Percentiles rank a stretch among this genome's conserved stretches.
These are phyloP conservation scores for Hydroisotoma schaefferi DNA, from an alignment of 2,888 invertebrate genomes.

Conservation along the genomic window DNA sequence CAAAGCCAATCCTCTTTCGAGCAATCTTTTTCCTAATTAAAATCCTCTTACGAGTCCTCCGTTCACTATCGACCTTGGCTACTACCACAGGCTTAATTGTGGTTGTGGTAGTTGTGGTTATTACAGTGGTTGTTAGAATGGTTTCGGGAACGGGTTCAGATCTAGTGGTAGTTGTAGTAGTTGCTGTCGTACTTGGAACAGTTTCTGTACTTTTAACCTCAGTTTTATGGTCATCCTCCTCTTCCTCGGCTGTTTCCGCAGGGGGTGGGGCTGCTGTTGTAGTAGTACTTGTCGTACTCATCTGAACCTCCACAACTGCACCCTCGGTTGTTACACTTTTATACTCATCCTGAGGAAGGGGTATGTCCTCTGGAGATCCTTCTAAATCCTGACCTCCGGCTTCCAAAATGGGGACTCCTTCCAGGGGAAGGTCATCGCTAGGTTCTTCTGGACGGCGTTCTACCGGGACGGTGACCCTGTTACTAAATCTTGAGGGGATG, in stretches of 20 bases:
- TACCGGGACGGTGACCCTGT: not conserved
- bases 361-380: no score
- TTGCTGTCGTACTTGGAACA: not conserved
- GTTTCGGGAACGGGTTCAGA: not conserved
- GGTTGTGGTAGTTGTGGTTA: constrained; percentile 3
- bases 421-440: not conserved
- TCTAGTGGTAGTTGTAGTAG: not conserved
- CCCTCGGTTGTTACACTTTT: not conserved
- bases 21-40: constrained; percentile 2
- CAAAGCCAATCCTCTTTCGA: not conserved
- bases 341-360: not conserved
- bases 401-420: not conserved
- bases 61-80: not conserved
- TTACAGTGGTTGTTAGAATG: not conserved
- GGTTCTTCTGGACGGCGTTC: not conserved
- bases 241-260: not conserved
- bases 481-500: not conserved
- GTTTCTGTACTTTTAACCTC: not conserved
- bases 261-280: not conserved
- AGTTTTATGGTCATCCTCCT: no score
- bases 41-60: not conserved
- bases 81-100: not conserved
- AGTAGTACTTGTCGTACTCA: not conserved
- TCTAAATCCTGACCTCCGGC: no score
- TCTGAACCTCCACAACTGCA: not conserved